These are phyloP conservation scores for Numenius arquata DNA, from an alignment of 2,113 vertebrate genomes.

Conservation along the genomic window DNA sequence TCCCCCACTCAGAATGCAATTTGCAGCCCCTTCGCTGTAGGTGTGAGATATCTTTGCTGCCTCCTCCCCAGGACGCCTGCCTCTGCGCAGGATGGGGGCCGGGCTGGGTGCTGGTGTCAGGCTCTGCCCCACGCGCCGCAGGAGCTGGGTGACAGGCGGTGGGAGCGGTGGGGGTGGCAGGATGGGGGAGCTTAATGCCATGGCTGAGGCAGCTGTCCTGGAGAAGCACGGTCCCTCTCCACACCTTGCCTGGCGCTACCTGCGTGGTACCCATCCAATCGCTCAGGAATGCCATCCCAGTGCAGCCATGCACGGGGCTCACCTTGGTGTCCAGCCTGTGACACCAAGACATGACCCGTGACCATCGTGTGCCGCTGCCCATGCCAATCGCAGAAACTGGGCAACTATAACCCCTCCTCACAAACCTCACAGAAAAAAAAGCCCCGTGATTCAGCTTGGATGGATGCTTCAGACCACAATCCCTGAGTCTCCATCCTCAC, in stretches of 20 bases:
- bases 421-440: background rate
- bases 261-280: fast-evolving
- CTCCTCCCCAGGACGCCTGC: background rate
- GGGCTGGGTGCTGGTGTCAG: background rate
- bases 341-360: background rate
- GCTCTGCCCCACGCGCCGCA: background rate
- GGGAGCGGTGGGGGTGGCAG: background rate
- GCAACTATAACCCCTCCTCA: fast-evolving
- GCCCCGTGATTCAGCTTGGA: background rate
- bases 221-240: background rate
- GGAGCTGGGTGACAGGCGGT: background rate
- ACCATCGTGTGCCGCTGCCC: fast-evolving
- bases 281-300: fast-evolving
- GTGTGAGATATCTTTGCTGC: slow-evolving; percentile 53
- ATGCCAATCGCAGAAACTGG: fast-evolving
- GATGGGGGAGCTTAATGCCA: background rate
- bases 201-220: background rate
- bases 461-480: background rate
- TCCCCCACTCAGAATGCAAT: slow-evolving; percentile 46
- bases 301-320: fast-evolving
- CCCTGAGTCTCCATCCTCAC: background rate
- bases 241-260: fast-evolving
- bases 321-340: fast-evolving
- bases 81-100: slow-evolving; percentile 7
- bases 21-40: slow-evolving; percentile 55